Evolutionary conservation across 2,888 invertebrate species (phyloP), one percentile per base, ranked within the genome.

Genomic region (Platycnemis pennipes): DNA sequence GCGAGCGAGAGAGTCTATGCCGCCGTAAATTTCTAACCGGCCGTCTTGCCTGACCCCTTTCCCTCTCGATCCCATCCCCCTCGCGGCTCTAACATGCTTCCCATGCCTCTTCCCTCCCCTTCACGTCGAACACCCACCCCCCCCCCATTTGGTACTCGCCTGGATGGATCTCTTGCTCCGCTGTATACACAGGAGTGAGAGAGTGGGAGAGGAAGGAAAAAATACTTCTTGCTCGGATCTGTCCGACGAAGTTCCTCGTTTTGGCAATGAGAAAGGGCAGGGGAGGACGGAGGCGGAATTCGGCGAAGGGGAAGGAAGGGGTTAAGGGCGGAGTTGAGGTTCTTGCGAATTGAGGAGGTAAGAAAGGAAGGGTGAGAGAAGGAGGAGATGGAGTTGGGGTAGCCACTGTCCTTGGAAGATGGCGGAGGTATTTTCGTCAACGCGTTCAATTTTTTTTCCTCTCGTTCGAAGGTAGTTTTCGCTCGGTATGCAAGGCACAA

Each of bases 181-280:
- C 26, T 49, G 2, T 49, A 19, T 49, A 19, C 49, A 11, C n/a
- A n/a, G 11, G 49, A 49, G n/a, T n/a, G n/a, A n/a, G n/a, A n/a
- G n/a, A n/a, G n/a, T n/a, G n/a, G n/a, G n/a, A n/a, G n/a, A n/a
- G n/a, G n/a, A n/a, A n/a, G n/a, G n/a, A 63, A 63, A 5, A 63
- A 63, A 63, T 22, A 56, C 49, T 63, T 63, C 63, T 63, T 63
- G 26, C 63, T n/a, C 63, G n/a, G 63, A 63, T n/a, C 63, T 26
- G 63, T 63, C 63, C 63, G 63, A 26, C 26, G n/a, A 63, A 63
- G 63, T 63, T 63, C 63, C 63, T 63, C 63, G 63, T 63, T 63
- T 63, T n/a, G 63, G 63, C 63, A n/a, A 63, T 63, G 26, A n/a
- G 63, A n/a, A 19, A 26, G 56, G 63, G 63, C 63, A 8, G 26